Base-by-base conservation (phyloP, 2,888 invertebrate genomes). In the Sinopyrophorus schimmeli region DNA sequence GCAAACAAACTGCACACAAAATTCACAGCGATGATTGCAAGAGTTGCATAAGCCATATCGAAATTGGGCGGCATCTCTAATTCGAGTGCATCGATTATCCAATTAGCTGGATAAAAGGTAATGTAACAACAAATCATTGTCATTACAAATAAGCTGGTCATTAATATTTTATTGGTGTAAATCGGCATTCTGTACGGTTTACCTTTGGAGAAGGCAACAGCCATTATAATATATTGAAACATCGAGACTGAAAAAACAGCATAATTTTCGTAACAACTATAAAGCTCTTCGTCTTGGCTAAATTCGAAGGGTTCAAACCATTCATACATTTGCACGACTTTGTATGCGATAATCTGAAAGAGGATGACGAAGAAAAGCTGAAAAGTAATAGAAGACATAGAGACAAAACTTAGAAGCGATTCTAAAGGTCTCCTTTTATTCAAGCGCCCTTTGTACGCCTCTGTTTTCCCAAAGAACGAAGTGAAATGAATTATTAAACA, bases 181-280 rank as follows among this genome's bases (percentile, higher is more conserved):
- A 86, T 75, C 0, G 79, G 75, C 62, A 78, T 76, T 26, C 86
- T 71, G 61, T 83, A 85, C 0, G 86, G 86, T 40, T 80, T 80
- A 0, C 86, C 86, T 49, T 80, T 79, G 0, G 84, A 83, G 65
- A 82, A 86, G 21, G 80, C 76, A 40, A 84, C 70, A 1, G 81
- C 83, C 69, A 82, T 76, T 1, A 77, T 78, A 14, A 85, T 78
- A 64, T 86, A 86, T 62, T 86, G 86, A 62, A 81, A 85, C 48
- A 80, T 76, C 0, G 84, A 82, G 0, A 81, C 69, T 1, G 77
- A 72, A 64, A 80, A 86, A 1, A 85, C 75, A 0, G 81, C 76
- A 58, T 82, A 83, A 61, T 82, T 83, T 64, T 85, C 84, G 63
- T 78, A 80, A 26, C 78, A 78, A 3, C 66, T 66, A 23, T 69